phyloP scores from a whole-genome alignment of 2,113 vertebrate species.

The Deroptyus accipitrinus region DNA sequence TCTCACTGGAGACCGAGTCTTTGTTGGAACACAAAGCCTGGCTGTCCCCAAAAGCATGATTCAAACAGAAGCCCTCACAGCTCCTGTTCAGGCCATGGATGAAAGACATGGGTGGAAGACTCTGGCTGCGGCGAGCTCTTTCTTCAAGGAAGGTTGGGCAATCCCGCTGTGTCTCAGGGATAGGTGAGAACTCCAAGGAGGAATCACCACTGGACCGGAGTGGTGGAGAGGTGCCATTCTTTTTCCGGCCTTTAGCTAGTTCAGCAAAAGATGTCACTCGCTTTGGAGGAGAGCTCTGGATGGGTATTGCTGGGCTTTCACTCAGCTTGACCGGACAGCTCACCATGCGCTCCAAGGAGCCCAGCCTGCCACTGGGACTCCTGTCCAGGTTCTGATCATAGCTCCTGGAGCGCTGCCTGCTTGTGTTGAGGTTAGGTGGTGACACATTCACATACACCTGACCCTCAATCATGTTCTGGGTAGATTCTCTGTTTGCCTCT shows the following conservation, averaged over 20 bases:
- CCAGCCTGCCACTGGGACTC: slow-evolving; percentile 79
- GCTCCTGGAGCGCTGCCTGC: slow-evolving; percentile 87
- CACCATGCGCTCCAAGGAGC: slow-evolving; percentile 92
- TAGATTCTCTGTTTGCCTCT: slow-evolving; percentile 17
- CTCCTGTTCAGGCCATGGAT: slow-evolving; percentile 78
- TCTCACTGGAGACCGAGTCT: slow-evolving; percentile 16
- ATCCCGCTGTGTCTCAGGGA: slow-evolving; percentile 76
- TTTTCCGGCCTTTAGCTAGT: slow-evolving; percentile 88
- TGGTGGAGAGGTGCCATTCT: slow-evolving; percentile 73
- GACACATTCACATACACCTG: slow-evolving; percentile 92
- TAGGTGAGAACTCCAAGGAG: slow-evolving; percentile 87
- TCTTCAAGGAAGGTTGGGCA: slow-evolving; percentile 58
- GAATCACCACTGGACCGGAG: slow-evolving; percentile 73
- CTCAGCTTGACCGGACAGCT: slow-evolving; percentile 94
- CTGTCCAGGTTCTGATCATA: slow-evolving; percentile 93
- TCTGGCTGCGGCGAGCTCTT: slow-evolving; percentile 69
- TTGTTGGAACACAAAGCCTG: slow-evolving; percentile 35
- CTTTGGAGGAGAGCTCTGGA: slow-evolving; percentile 72
- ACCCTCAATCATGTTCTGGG: slow-evolving; percentile 78
- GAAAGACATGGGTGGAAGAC: slow-evolving; percentile 78
- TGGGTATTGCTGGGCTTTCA: slow-evolving; percentile 73
- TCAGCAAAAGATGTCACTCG: slow-evolving; percentile 95
- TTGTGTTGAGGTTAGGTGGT: slow-evolving; percentile 77
- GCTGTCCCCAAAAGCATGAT: slow-evolving; percentile 34
- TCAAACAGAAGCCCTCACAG: slow-evolving; percentile 70